Percentiles rank a stretch among this genome's conserved stretches.
These are phyloP conservation scores for Syrphus vitripennis DNA, from an alignment of 2,888 invertebrate species.

Conservation along the genomic window DNA sequence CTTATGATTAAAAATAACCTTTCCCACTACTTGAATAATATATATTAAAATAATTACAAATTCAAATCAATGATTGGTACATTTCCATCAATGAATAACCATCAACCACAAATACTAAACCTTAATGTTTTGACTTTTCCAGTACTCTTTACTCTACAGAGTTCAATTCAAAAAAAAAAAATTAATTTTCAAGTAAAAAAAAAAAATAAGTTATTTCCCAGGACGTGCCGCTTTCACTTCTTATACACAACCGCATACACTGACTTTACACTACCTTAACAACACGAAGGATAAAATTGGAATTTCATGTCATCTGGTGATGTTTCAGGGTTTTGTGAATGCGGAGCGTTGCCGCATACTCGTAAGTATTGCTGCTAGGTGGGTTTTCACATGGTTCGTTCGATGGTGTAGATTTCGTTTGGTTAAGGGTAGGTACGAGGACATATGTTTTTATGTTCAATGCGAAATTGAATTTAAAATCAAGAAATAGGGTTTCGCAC, in stretches of 20 bases:
- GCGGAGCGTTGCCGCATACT: background rate
- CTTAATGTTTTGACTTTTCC: no score
- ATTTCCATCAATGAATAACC: no score
- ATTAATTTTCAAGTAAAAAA: conserved; percentile 32
- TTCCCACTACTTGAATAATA: background rate
- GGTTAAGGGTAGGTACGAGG: conserved; percentile 30
- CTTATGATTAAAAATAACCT: no score
- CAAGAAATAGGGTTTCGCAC: conserved; percentile 50
- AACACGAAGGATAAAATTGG: conserved; percentile 43
- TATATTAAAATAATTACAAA: conserved; percentile 40
- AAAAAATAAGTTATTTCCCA: conserved; percentile 11
- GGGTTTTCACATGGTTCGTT: background rate
- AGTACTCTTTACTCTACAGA: no score
- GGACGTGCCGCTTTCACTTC: background rate
- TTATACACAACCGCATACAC: background rate
- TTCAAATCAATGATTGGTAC: conserved; percentile 28
- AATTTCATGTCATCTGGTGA: conserved; percentile 59
- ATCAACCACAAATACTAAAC: no score
- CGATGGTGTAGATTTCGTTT: conserved; percentile 23
- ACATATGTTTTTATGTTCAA: conserved; percentile 59
- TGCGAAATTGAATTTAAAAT: conserved; percentile 60
- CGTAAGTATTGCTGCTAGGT: background rate
- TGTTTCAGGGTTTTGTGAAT: background rate
- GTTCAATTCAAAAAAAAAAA: background rate
- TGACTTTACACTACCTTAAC: conserved; percentile 23